Conservation (phyloP, 2,797 vertebrate genomes). For the Pyrocephalus nanus region DNA sequence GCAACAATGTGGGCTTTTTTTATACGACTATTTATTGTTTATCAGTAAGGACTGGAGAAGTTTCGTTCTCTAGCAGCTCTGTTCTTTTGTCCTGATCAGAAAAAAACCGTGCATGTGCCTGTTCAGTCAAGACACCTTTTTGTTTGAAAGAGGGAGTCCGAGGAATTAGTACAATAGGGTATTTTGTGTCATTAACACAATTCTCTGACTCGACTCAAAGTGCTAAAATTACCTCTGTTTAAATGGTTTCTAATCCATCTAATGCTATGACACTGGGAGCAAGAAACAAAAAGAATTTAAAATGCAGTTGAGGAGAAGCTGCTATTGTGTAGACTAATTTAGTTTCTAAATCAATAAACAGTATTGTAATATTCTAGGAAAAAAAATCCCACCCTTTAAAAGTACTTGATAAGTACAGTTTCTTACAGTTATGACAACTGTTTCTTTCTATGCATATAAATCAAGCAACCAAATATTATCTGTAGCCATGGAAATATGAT, state of each 20-base stretch:
- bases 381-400: conserved; percentile 66
- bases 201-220: conserved; percentile 58
- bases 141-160: conserved; percentile 68
- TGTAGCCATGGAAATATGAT: conserved; percentile 78
- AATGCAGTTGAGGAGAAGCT: conserved; percentile 66
- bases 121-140: conserved; percentile 74
- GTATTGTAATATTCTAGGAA: conserved; percentile 73
- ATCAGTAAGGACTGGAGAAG: conserved; percentile 68
- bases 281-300: conserved; percentile 67
- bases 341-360: conserved; percentile 71
- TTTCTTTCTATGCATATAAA: conserved; percentile 83
- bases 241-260: conserved; percentile 69
- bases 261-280: conserved; percentile 61
- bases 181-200: conserved; percentile 69
- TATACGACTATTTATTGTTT: conserved; percentile 81
- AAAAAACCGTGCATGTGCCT: conserved; percentile 77
- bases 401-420: conserved; percentile 77
- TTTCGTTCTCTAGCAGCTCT: conserved; percentile 61
- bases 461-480: conserved; percentile 81
- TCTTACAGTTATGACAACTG: conserved; percentile 77
- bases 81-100: conserved; percentile 62
- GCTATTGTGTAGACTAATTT: conserved; percentile 71
- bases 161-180: conserved; percentile 67
- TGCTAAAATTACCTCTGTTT: conserved; percentile 74
- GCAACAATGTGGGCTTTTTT: conserved; percentile 53